Evolutionary conservation across 2,888 invertebrate species (phyloP).

Genomic region (Perizoma affinitatum): DNA sequence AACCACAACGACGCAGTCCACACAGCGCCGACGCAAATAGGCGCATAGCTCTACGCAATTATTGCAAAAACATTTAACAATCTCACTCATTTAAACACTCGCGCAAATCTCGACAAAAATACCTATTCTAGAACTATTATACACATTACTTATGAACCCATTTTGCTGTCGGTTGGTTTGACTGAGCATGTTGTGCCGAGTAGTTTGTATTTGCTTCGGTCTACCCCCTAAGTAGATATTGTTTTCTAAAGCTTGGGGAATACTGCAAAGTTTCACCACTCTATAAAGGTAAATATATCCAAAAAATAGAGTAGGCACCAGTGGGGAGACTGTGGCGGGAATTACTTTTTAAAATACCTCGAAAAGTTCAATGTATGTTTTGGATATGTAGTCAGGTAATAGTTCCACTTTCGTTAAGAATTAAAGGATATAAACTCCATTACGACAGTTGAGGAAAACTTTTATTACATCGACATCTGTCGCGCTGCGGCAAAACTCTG

Average conservation of each 20-base stretch:
- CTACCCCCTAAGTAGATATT: too few relatives aligned
- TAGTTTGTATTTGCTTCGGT: too few relatives aligned
- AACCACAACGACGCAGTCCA: conserved; percentile 47
- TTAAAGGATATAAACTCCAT: conserved; percentile 41
- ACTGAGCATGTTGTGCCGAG: too few relatives aligned
- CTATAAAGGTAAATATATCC: too few relatives aligned
- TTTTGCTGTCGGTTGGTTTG: too few relatives aligned
- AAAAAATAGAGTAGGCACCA: too few relatives aligned
- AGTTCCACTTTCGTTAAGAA: conserved; percentile 33
- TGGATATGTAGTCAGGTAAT: conserved; percentile 33
- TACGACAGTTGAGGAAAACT: conserved; percentile 52
- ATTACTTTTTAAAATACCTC: conserved; percentile 5
- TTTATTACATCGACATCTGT: conserved; percentile 63
- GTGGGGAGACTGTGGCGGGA: too few relatives aligned
- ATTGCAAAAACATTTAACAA: conserved; percentile 47
- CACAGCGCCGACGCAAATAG: conserved; percentile 59
- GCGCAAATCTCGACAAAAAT: conserved; percentile 20
- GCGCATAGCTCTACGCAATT: conserved; percentile 57
- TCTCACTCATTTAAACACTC: conserved; percentile 28
- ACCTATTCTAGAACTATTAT: too few relatives aligned
- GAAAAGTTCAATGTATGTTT: conserved; percentile 30
- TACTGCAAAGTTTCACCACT: too few relatives aligned
- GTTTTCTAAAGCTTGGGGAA: too few relatives aligned
- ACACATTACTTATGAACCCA: too few relatives aligned
- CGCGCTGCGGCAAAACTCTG: conserved; percentile 38